Percentiles rank a stretch among this genome's conserved stretches.
Conservation (phyloP, 1,140 invertebrate species). For the Megalonaias nervosa region DNA sequence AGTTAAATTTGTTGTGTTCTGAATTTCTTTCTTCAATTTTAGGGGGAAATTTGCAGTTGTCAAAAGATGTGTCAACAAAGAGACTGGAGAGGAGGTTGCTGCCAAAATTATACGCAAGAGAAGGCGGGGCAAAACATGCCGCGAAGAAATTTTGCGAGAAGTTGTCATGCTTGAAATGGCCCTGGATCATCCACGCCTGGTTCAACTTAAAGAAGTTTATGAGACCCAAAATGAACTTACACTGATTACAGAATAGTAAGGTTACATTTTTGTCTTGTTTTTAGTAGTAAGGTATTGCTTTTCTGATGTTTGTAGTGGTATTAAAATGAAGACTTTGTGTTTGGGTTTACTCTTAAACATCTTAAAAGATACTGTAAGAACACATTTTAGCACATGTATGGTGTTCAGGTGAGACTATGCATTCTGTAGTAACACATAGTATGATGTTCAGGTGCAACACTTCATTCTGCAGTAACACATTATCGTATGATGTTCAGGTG, state of each 20-base stretch:
- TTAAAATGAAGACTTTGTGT: too few species aligned
- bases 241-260: constrained; percentile 90
- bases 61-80: constrained; percentile 86
- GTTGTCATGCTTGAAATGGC: constrained; percentile 91
- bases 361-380: too few species aligned
- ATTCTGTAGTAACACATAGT: too few species aligned
- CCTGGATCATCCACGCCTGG: constrained; percentile 83
- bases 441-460: too few species aligned
- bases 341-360: too few species aligned
- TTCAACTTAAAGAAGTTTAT: constrained; percentile 90
- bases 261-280: constrained; percentile 44
- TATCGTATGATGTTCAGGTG: too few species aligned
- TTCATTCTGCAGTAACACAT: too few species aligned
- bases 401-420: too few species aligned
- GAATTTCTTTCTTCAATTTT: constrained; percentile 46
- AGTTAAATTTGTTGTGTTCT: too few species aligned
- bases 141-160: constrained; percentile 79
- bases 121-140: constrained; percentile 73
- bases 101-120: constrained; percentile 96
- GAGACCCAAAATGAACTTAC: constrained; percentile 88
- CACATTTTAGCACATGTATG: too few species aligned
- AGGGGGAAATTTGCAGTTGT: constrained; percentile 98
- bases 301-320: too few species aligned
- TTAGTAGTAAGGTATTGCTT: too few species aligned
- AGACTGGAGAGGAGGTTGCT: constrained; percentile 88